Evolutionary conservation across 2,888 invertebrate species (phyloP), one percentile per base, ranked within the genome.

Genomic region (Cheilosia vernalis): DNA sequence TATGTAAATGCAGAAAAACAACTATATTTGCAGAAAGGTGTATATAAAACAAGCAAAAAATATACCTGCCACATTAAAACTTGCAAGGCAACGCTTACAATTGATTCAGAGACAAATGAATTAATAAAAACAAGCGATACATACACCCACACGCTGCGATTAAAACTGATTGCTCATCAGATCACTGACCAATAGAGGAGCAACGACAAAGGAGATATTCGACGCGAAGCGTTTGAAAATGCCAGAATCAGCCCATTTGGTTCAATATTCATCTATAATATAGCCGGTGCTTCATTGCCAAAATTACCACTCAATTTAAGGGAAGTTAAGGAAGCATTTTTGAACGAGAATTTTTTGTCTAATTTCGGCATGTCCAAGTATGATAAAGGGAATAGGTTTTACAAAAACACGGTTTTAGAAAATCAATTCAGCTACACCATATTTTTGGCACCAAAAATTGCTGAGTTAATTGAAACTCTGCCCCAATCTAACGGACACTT

Each of bases 211-310:
- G n/a, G n/a, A n/a, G n/a, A n/a, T n/a, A n/a, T n/a, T n/a, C n/a
- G n/a, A n/a, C n/a, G n/a, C n/a, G n/a, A 47, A 63, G 47, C 63
- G 47, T 15, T 44, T 47, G 42, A 10, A 63, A 27, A 49, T 63
- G 63, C 47, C 63, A 33, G 47, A 63, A 30, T 44, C 63, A 63
- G 63, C 17, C n/a, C 30, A 49, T 17, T 47, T 63, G 13, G 47
- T 63, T n/a, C 47, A 63, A 40, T 17, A 55, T 55, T 27, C 55
- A 0, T 27, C 55, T n/a, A 27, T 27, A 21, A 49, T 15, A 27
- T 63, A 17, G 40, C 44, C 53, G 37, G 13, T 64, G 64, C 17
- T 15, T 19, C 21, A 33, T 19, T 66, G n/a, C 53, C 66, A 53
- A 66, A 53, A 40, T 24, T 53, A 13, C 66, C 66, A n/a, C 13